Conservation (phyloP, 2,888 invertebrate genomes). For the Agapetus fuscipes region DNA sequence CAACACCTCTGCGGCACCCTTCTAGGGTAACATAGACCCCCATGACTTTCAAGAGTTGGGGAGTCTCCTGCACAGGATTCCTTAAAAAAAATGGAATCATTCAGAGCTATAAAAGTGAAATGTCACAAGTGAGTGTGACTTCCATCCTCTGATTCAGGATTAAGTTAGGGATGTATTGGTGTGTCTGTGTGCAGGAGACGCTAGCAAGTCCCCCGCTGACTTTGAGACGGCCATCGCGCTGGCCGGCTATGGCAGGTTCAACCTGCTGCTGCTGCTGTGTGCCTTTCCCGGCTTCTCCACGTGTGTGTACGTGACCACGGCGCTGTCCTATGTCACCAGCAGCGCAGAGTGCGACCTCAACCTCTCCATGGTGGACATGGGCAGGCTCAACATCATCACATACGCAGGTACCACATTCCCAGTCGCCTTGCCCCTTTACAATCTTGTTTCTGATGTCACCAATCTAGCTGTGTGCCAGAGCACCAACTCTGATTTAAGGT, state of each 20-base stretch:
- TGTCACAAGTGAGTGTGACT: too few relatives aligned
- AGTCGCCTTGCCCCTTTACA: too few relatives aligned
- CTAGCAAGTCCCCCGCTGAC: constrained; percentile 34
- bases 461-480: too few relatives aligned
- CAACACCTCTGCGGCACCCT: too few relatives aligned
- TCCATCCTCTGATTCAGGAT: too few relatives aligned
- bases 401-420: constrained; percentile 49
- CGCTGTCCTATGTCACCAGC: constrained; percentile 45
- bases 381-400: constrained; percentile 45
- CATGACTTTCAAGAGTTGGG: too few relatives aligned
- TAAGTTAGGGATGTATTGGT: constrained; percentile 5
- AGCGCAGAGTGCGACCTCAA: constrained; percentile 46
- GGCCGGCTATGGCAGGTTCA: constrained; percentile 48
- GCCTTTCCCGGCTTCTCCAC: constrained; percentile 42
- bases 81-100: too few relatives aligned
- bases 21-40: too few relatives aligned
- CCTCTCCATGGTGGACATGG: constrained; percentile 42
- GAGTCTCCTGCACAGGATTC: too few relatives aligned
- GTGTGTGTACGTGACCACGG: constrained; percentile 44
- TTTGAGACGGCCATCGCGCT: constrained; percentile 63
- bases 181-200: constrained; percentile 15
- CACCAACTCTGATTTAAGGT: too few relatives aligned
- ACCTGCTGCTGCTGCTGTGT: constrained; percentile 38
- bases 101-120: too few relatives aligned
- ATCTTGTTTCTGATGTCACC: too few relatives aligned